A percentile compares a stretch with the other conserved stretches of the same genome.
Conservation (phyloP, 2,888 invertebrate species). For the Andrena praecox region DNA sequence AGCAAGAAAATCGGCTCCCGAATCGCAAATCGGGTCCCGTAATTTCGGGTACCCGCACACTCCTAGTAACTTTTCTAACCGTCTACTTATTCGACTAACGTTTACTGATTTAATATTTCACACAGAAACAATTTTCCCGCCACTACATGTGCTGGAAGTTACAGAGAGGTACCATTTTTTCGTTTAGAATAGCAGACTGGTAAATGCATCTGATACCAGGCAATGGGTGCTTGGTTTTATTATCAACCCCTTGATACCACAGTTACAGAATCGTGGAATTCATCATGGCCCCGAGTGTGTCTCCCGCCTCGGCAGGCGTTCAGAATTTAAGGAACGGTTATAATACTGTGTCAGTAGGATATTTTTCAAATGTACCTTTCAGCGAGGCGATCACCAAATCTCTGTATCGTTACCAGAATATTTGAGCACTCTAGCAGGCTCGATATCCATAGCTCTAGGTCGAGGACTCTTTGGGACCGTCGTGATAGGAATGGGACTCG, state of each 20-base stretch:
- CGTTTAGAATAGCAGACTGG: no score
- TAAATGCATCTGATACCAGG: background rate
- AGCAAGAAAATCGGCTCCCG: no score
- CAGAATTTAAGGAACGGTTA: background rate
- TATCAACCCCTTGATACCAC: background rate
- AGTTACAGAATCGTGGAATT: constrained; percentile 15
- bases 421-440: constrained; percentile 89
- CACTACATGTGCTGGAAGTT: no score
- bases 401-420: constrained; percentile 90
- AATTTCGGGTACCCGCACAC: no score
- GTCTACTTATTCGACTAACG: no score
- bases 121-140: no score
- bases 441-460: constrained; percentile 88
- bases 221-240: background rate
- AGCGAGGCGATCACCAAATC: constrained; percentile 88
- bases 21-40: no score
- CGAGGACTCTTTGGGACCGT: constrained; percentile 86
- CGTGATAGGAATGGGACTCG: constrained; percentile 56
- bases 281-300: background rate
- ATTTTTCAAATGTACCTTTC: background rate
- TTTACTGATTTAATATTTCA: no score
- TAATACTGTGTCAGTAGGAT: background rate
- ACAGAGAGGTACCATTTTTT: no score
- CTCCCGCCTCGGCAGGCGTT: background rate
- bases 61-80: no score